A percentile compares a stretch with the other conserved stretches of the same genome.
Evolutionary conservation across 2,888 invertebrate species (phyloP).

Genomic region (Hecatera dysodea): DNA sequence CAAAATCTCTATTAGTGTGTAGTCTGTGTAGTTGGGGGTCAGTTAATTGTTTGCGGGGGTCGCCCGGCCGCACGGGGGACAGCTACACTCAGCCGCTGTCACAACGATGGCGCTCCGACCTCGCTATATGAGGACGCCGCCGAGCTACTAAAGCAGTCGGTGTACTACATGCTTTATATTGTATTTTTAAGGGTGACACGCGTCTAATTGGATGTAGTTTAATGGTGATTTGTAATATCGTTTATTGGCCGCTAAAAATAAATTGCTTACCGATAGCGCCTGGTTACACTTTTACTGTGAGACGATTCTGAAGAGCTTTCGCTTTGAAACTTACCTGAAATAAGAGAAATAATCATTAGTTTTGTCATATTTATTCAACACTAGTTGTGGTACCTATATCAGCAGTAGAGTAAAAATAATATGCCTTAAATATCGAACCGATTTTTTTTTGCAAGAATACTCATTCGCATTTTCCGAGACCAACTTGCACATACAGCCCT

Average conservation of each 20-base stretch:
- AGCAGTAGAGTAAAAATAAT: not conserved
- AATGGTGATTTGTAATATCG: not conserved
- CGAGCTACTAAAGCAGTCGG: constrained; percentile 61
- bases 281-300: fast-evolving
- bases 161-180: constrained; percentile 17
- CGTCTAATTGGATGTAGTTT: not conserved
- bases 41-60: constrained; percentile 75
- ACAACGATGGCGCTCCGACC: constrained; percentile 49
- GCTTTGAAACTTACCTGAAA: constrained; percentile 60
- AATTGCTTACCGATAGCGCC: constrained; percentile 32
- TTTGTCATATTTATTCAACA: not conserved
- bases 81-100: constrained; percentile 67
- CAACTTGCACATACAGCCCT: constrained; percentile 15
- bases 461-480: not conserved
- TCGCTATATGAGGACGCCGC: constrained; percentile 58
- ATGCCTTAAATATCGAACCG: not conserved
- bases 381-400: too few species aligned
- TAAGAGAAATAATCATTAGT: constrained; percentile 28
- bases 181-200: constrained; percentile 12
- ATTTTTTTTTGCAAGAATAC: not conserved
- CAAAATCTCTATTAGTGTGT: constrained; percentile 62
- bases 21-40: constrained; percentile 71
- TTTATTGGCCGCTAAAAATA: not conserved
- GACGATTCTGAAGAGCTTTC: not conserved
- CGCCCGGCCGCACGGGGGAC: constrained; percentile 68